These are phyloP conservation scores for Tetramorium simillimum DNA, from an alignment of 1,140 invertebrate species.

Conservation along the genomic window DNA sequence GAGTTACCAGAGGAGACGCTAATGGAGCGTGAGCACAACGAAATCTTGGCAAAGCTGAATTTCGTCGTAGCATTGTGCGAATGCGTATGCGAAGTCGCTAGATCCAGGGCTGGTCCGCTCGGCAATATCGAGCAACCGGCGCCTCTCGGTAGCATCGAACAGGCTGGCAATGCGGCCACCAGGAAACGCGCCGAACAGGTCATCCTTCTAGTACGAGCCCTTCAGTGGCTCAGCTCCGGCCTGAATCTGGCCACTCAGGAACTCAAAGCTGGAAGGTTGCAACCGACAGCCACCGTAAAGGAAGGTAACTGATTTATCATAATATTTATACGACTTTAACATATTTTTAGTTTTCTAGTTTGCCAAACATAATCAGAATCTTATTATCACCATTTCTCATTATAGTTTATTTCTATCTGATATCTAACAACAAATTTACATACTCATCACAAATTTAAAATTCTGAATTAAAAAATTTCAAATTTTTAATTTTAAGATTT, in stretches of 20 bases:
- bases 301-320: slow-evolving; percentile 87
- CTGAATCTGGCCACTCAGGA: slow-evolving; percentile 96
- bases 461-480: neutral
- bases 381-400: neutral
- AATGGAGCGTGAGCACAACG: slow-evolving; percentile 97
- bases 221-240: slow-evolving; percentile 97
- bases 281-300: slow-evolving; percentile 96
- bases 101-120: slow-evolving; percentile 90
- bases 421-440: neutral
- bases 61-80: slow-evolving; percentile 96
- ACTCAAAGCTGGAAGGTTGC: slow-evolving; percentile 92
- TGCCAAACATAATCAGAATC: neutral
- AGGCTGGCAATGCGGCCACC: slow-evolving; percentile 83
- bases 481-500: neutral
- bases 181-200: slow-evolving; percentile 93
- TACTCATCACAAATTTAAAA: neutral
- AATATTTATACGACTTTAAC: neutral
- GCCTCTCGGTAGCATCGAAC: slow-evolving; percentile 78
- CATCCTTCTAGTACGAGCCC: slow-evolving; percentile 94
- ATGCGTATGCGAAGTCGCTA: slow-evolving; percentile 95
- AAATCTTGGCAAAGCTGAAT: slow-evolving; percentile 96
- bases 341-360: neutral
- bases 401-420: neutral
- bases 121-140: slow-evolving; percentile 80
- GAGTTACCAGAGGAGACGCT: slow-evolving; percentile 98